phyloP scores from a whole-genome alignment of 2,888 invertebrate species.

The Tachystola acroxantha region DNA sequence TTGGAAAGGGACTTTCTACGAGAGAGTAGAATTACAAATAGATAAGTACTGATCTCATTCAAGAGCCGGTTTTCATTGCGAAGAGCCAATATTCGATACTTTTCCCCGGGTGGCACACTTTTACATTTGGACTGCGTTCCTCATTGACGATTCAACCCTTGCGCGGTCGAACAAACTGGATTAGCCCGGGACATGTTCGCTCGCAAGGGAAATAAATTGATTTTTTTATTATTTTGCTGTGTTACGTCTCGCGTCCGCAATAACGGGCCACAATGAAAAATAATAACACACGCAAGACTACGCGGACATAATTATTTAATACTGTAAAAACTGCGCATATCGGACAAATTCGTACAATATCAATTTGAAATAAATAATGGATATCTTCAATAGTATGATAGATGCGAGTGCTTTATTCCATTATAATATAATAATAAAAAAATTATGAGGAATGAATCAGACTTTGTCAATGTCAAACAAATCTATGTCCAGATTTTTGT shows the following conservation, averaged over 20 bases:
- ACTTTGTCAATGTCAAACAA: too few relatives aligned
- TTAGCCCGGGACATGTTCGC: slow-evolving; percentile 71
- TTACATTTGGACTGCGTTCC: slow-evolving; percentile 65
- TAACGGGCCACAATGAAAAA: slow-evolving; percentile 63
- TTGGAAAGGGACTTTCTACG: slow-evolving; percentile 13
- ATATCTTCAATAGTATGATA: too few relatives aligned
- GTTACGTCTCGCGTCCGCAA: slow-evolving; percentile 57
- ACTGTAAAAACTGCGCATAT: too few relatives aligned
- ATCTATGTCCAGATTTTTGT: too few relatives aligned
- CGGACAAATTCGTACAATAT: too few relatives aligned
- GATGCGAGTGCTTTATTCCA: too few relatives aligned
- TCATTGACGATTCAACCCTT: slow-evolving; percentile 76
- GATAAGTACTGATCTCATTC: slow-evolving; percentile 50
- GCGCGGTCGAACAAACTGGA: slow-evolving; percentile 74
- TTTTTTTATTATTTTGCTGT: slow-evolving; percentile 60
- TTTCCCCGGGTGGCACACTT: slow-evolving; percentile 56
- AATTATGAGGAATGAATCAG: too few relatives aligned
- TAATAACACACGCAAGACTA: slow-evolving; percentile 54
- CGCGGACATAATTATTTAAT: slow-evolving; percentile 22
- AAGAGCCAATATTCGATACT: slow-evolving; percentile 62
- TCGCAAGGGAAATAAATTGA: slow-evolving; percentile 73
- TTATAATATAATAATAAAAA: too few relatives aligned
- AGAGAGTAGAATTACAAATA: slow-evolving; percentile 46
- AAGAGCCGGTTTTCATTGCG: slow-evolving; percentile 50
- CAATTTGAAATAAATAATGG: too few relatives aligned